A percentile compares a stretch with the other conserved stretches of the same genome.
phyloP scores from a whole-genome alignment of 37 sponge, comb jelly and placozoan species.

The Chondrosia reniformis region DNA sequence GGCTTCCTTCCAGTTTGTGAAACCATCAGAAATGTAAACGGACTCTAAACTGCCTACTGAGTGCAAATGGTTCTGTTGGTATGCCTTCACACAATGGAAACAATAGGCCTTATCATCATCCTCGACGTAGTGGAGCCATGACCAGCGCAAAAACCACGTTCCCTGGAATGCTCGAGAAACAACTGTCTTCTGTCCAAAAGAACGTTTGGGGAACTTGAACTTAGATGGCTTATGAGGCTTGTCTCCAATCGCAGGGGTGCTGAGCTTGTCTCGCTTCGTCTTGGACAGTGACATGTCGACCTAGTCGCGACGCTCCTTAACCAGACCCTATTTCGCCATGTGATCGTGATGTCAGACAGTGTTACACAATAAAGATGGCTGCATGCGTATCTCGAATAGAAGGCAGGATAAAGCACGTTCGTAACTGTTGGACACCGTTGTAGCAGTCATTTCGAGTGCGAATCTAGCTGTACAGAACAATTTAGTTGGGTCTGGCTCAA shows the following conservation, averaged over 20 bases:
- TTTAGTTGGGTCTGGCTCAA: too few relatives aligned
- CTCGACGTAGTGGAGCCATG: conserved; percentile 34
- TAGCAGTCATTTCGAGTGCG: too few relatives aligned
- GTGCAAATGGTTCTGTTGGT: conserved; percentile 35
- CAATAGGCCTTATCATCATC: conserved; percentile 34
- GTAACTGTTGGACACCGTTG: too few relatives aligned
- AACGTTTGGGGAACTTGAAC: conserved; percentile 25
- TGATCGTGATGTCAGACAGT: too few relatives aligned
- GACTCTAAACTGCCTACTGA: conserved; percentile 11
- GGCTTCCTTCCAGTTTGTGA: conserved; percentile 54
- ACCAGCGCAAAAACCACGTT: conserved; percentile 8
- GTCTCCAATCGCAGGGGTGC: conserved; percentile 23
- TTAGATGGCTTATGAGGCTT: conserved; percentile 23
- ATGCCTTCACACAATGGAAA: conserved; percentile 29
- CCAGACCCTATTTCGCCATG: too few relatives aligned
- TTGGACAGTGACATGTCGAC: too few relatives aligned
- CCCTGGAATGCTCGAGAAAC: conserved; percentile 25
- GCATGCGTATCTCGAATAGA: too few relatives aligned
- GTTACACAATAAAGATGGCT: too few relatives aligned
- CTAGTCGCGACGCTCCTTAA: too few relatives aligned
- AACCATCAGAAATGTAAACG: conserved; percentile 26
- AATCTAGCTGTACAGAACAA: too few relatives aligned
- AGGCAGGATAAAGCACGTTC: too few relatives aligned
- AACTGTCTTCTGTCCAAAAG: conserved; percentile 35
- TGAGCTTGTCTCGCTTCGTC: background rate